Evolutionary conservation across 1,140 invertebrate species (phyloP).

Genomic region (Campoletis sonorensis): DNA sequence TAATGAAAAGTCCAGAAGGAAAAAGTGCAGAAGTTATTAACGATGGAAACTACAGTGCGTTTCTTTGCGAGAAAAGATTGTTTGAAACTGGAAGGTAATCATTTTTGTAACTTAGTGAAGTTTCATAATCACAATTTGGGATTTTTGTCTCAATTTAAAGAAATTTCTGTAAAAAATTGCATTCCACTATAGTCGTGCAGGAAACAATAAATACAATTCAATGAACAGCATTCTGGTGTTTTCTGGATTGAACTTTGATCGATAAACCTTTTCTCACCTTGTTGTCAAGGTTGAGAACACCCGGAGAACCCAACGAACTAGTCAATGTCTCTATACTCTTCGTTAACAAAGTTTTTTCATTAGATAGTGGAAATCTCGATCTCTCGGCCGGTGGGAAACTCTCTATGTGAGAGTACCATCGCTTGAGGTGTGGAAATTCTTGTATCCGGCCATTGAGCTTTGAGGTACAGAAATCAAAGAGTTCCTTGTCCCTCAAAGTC

Average conservation of each 20-base stretch:
- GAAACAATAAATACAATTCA: no score
- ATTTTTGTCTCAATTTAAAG: neutral
- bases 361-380: conserved; percentile 66
- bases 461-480: conserved; percentile 71
- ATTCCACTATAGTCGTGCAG: neutral
- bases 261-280: conserved; percentile 64
- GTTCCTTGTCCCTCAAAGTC: conserved; percentile 75
- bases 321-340: conserved; percentile 52
- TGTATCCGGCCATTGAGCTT: conserved; percentile 68
- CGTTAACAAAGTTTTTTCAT: conserved; percentile 46
- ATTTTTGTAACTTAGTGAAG: no score
- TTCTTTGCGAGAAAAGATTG: no score
- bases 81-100: no score
- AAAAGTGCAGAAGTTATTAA: no score
- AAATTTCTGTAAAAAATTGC: conserved; percentile 2
- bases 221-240: no score
- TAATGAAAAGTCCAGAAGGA: no score
- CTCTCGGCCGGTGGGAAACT: conserved; percentile 78
- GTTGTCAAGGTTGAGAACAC: conserved; percentile 57
- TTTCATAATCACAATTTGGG: neutral
- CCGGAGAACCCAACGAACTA: conserved; percentile 1
- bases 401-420: conserved; percentile 80
- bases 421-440: conserved; percentile 74
- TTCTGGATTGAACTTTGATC: neutral
- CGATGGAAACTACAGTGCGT: no score